Base-by-base conservation (phyloP, 1,140 invertebrate species). In the Cotesia glomerata region DNA sequence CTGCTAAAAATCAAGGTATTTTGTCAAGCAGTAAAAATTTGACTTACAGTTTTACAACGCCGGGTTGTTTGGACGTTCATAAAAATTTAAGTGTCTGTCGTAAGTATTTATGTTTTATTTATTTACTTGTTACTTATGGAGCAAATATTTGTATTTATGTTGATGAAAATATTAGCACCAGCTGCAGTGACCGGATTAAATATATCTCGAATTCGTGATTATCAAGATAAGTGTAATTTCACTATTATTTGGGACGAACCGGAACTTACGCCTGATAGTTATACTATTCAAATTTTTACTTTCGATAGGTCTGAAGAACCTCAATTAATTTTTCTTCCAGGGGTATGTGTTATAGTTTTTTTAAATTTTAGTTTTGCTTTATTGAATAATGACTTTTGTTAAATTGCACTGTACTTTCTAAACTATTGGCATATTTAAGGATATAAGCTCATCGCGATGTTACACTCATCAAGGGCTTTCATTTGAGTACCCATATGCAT, bases 211-310 rank as follows among this genome's bases (percentile, higher is more conserved):
- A 54, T 49, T 13, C 45, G 54, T 5, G 51, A 72, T 4, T 51
- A 69, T 9, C 58, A 52, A 52, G 67, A 66, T 34, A 39, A 70
- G 13, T 82, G 79, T 67, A 77, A 86, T 35, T 69, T 88, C 11
- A 62, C 69, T 5, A 34, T 89, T 0, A 71, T 4, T 4, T 89
- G 88, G 88, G 56, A 79, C 3, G 61, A 78, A 71, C 82, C 87
- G 8, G 16, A 71, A 35, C 74, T 80, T 3, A 14, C 79, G 51
- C 88, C 88, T 0, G 81, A 87, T 70, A 84, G 81, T 75, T 89
- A 88, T 66, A 80, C 72, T 0, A 52, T 84, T n/a, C 68, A 78
- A 67, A 72, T 85, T 32, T n/a, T 72, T 2, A 65, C 68, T 2
- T 4, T 71, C 11, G 66, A 71, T 39, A 18, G 66, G 54, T 18